Evolutionary conservation across 2,113 vertebrate species (phyloP).

Genomic region (Uropsilus gracilis): DNA sequence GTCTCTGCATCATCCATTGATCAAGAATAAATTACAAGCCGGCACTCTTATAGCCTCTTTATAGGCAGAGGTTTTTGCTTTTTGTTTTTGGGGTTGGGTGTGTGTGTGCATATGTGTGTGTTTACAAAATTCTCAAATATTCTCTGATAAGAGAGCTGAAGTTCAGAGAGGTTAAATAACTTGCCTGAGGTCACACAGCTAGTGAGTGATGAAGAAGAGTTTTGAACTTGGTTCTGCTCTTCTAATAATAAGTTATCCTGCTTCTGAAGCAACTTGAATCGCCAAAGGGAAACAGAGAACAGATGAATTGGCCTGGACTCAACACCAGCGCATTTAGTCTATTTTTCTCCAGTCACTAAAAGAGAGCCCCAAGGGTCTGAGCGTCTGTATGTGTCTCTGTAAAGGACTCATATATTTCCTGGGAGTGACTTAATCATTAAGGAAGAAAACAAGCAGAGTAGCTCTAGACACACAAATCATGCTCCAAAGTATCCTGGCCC

Average conservation of each 20-base stretch:
- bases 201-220: conserved; percentile 57
- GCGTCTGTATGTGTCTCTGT: conserved; percentile 39
- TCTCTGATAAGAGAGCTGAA: conserved; percentile 30
- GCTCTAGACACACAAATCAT: conserved; percentile 63
- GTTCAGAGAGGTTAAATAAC: conserved; percentile 64
- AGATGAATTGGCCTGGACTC: conserved; percentile 56
- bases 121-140: conserved; percentile 32
- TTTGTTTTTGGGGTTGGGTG: no score
- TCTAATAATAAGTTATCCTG: conserved; percentile 50
- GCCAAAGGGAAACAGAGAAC: conserved; percentile 54
- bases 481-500: conserved; percentile 10
- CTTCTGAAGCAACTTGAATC: conserved; percentile 35
- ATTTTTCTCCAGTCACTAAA: conserved; percentile 67
- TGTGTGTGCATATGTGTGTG: no score
- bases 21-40: conserved; percentile 53
- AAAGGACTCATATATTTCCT: conserved; percentile 72
- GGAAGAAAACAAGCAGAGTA: conserved; percentile 48
- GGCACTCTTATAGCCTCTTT: not conserved
- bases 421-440: conserved; percentile 58
- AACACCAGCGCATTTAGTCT: conserved; percentile 15
- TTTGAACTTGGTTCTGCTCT: conserved; percentile 46
- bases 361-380: conserved; percentile 14
- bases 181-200: conserved; percentile 66
- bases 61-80: not conserved
- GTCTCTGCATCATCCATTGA: not conserved